These are phyloP conservation scores for Drosophila repleta DNA, from an alignment of 1,140 invertebrate genomes.

Conservation along the genomic window DNA sequence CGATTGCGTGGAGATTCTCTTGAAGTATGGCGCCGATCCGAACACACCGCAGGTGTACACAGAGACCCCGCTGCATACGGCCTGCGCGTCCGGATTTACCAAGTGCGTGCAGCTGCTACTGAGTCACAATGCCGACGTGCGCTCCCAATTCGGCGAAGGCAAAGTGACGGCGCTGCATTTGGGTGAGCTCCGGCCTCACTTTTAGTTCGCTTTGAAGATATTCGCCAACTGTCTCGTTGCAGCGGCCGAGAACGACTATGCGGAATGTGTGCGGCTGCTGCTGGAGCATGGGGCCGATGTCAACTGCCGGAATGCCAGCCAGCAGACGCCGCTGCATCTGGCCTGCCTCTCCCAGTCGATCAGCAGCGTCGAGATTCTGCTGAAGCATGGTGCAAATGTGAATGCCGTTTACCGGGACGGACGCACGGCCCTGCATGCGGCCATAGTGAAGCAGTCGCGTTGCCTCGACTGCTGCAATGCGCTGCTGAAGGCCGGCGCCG, in stretches of 20 bases:
- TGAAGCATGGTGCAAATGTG: slow-evolving; percentile 87
- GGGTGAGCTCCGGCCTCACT: slow-evolving; percentile 69
- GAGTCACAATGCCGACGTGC: slow-evolving; percentile 89
- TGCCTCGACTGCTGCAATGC: slow-evolving; percentile 89
- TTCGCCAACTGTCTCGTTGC: background rate
- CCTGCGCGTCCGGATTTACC: slow-evolving; percentile 89
- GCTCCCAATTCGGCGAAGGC: slow-evolving; percentile 88
- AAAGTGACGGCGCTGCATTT: slow-evolving; percentile 91
- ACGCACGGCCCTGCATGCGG: slow-evolving; percentile 90
- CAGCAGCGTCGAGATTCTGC: slow-evolving; percentile 88
- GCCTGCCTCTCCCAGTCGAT: slow-evolving; percentile 90
- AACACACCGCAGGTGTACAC: slow-evolving; percentile 93
- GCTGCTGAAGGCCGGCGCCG: slow-evolving; percentile 88
- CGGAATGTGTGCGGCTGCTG: slow-evolving; percentile 88
- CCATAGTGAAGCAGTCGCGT: slow-evolving; percentile 90
- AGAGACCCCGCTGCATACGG: slow-evolving; percentile 93
- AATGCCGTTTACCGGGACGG: slow-evolving; percentile 88
- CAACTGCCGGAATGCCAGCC: slow-evolving; percentile 88
- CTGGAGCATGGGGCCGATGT: slow-evolving; percentile 89
- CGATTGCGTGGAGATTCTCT: slow-evolving; percentile 88
- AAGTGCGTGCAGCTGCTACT: slow-evolving; percentile 89
- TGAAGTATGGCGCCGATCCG: slow-evolving; percentile 89
- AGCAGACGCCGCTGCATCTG: slow-evolving; percentile 91
- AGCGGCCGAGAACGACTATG: slow-evolving; percentile 91
- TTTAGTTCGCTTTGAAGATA: background rate